phyloP scores from a whole-genome alignment of 2,797 vertebrate species.

The Phoeniculus purpureus region DNA sequence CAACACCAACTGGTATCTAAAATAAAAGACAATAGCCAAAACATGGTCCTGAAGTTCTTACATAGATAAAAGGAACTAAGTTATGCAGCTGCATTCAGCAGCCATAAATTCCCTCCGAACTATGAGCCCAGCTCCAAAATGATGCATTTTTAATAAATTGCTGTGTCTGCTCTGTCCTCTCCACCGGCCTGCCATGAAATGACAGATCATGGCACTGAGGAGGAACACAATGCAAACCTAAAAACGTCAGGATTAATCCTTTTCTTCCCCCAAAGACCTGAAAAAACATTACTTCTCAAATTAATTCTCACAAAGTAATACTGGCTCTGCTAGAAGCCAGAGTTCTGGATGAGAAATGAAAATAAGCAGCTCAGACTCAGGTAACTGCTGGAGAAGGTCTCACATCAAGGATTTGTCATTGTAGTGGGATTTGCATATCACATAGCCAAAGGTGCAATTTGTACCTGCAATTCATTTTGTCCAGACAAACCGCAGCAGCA shows the following conservation, averaged over 20 bases:
- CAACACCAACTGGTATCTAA: neutral
- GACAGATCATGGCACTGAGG: neutral
- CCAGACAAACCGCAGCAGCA: neutral
- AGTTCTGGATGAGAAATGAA: constrained; percentile 31
- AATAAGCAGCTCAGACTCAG: constrained; percentile 34
- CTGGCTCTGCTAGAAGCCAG: constrained; percentile 43
- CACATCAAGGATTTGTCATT: neutral
- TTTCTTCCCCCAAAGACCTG: neutral
- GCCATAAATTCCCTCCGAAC: neutral
- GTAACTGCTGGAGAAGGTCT: constrained; percentile 23
- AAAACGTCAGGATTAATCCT: constrained; percentile 45
- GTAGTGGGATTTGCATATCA: constrained; percentile 39
- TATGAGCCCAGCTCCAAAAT: neutral
- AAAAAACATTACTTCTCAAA: constrained; percentile 38
- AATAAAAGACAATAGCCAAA: neutral
- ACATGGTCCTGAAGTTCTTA: neutral
- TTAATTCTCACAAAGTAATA: constrained; percentile 29
- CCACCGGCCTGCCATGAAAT: neutral
- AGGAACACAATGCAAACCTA: neutral
- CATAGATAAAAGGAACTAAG: neutral
- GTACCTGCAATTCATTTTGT: neutral
- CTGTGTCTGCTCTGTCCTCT: neutral
- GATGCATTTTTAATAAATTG: neutral
- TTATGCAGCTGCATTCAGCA: neutral
- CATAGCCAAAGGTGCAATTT: neutral